Evolutionary conservation across 2,113 vertebrate species (phyloP).

Genomic region (Xerus inauris): DNA sequence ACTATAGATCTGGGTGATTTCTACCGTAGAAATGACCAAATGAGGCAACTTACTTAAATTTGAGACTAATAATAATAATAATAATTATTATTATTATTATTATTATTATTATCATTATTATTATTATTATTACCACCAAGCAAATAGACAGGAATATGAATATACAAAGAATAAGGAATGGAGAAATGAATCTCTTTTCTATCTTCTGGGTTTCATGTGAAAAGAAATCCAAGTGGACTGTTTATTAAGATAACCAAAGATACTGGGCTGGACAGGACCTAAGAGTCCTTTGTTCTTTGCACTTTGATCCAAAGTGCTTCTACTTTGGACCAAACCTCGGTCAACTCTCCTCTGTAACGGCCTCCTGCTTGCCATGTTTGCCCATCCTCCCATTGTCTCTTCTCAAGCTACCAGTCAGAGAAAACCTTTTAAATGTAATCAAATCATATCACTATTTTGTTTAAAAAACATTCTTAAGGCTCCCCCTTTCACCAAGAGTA

Average conservation of each 20-base stretch:
- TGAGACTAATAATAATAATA: background rate
- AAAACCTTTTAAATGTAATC: background rate
- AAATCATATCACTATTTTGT: background rate
- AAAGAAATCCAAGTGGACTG: background rate
- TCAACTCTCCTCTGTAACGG: background rate
- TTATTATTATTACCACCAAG: background rate
- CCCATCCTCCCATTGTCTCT: background rate
- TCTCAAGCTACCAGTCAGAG: background rate
- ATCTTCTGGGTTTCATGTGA: background rate
- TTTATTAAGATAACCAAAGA: background rate
- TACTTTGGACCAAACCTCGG: background rate
- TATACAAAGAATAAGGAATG: background rate
- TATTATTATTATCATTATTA: background rate
- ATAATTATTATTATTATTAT: background rate
- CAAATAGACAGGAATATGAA: background rate
- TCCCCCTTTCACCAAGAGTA: background rate
- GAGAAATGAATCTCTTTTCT: background rate
- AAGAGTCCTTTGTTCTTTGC: background rate
- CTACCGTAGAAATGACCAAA: background rate
- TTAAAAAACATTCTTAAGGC: background rate
- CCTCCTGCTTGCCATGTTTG: background rate
- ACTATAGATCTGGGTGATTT: background rate
- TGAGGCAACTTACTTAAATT: background rate
- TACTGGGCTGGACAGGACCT: background rate
- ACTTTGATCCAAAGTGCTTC: too few species aligned